Evolutionary conservation across 23 tunicate genomes (phyloP), one percentile per base, ranked within the genome.

Genomic region (Oikopleura dioica): DNA sequence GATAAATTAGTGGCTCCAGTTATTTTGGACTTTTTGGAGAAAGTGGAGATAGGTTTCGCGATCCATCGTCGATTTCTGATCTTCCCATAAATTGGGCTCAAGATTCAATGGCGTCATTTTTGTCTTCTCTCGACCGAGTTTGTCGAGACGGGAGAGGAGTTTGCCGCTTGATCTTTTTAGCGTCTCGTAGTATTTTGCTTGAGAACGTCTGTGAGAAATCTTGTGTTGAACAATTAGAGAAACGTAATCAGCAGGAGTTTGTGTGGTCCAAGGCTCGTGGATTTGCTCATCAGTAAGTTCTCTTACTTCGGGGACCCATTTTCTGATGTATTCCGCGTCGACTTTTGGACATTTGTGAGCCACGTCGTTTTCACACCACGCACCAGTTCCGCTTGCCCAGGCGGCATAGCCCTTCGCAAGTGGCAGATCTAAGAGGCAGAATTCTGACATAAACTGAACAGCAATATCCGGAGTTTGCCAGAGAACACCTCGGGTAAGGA

Each of bases 381-480:
- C 29, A 2, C 72, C 72, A 2, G 26, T 31, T 2, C 72, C 72
- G 33, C 30, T 31, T 28, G 72, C 72, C 72, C 72, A 63, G 33
- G 16, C 26, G 33, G 72, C 26, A 31, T 12, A 63, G 26, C 72
- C 72, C 33, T 28, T 24, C 33, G 72, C 72, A 23, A 63, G 33
- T 5, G 72, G 72, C 32, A 63, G 33, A 28, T 63, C 72, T 5
- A 63, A 16, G 2, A 63, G 33, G 26, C 72, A 63, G 72, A 12
- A 31, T 28, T 63, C 72, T 63, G 72, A 63, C 26, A 63, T 2
- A 31, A 63, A 63, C 38, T 82, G 29, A 35, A 68, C 67, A 1
- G 82, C 85, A 31, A 37, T 77, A 38, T 82, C 82, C 78, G 82
- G 80, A 37, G 78, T 72, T 12, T 79, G 35, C 85, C 85, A 82